A percentile compares a stretch with the other conserved stretches of the same genome.
Evolutionary conservation across 1,140 invertebrate genomes (phyloP).

Genomic region (Brachionus asplanchnoidis): DNA sequence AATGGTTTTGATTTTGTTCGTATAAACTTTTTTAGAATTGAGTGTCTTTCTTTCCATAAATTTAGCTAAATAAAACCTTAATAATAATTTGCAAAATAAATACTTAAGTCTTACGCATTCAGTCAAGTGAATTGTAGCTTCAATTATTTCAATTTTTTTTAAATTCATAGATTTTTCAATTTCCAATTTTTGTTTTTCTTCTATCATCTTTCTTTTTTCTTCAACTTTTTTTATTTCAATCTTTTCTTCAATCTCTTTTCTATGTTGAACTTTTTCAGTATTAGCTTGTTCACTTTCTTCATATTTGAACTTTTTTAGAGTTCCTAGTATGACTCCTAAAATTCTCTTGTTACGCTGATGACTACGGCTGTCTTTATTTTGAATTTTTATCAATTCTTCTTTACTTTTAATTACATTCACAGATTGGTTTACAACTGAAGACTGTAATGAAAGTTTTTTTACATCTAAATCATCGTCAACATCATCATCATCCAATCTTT

Average conservation of each 20-base stretch:
- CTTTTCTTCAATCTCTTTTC: conserved; percentile 36
- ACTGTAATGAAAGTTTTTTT: conserved; percentile 11
- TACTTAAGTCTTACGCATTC: neutral
- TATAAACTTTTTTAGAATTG: conserved; percentile 12
- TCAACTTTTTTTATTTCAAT: conserved; percentile 30
- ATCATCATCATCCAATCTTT: neutral
- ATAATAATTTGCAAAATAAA: too few relatives aligned
- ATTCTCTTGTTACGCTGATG: conserved; percentile 19
- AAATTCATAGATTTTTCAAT: neutral
- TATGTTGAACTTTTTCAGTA: neutral
- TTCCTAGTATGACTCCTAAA: conserved; percentile 28
- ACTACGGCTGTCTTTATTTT: neutral
- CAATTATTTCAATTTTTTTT: conserved; percentile 12
- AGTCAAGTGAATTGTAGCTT: neutral
- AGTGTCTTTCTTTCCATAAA: neutral
- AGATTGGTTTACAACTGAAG: neutral
- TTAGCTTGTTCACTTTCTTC: neutral
- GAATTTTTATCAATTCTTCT: conserved; percentile 36
- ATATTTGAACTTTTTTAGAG: conserved; percentile 31
- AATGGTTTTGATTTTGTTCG: conserved; percentile 12
- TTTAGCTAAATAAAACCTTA: neutral
- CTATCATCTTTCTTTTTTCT: neutral
- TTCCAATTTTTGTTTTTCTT: neutral
- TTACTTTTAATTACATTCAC: conserved; percentile 31
- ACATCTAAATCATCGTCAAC: neutral